phyloP scores from a whole-genome alignment of 2,797 vertebrate genomes.

The Florisuga fusca region DNA sequence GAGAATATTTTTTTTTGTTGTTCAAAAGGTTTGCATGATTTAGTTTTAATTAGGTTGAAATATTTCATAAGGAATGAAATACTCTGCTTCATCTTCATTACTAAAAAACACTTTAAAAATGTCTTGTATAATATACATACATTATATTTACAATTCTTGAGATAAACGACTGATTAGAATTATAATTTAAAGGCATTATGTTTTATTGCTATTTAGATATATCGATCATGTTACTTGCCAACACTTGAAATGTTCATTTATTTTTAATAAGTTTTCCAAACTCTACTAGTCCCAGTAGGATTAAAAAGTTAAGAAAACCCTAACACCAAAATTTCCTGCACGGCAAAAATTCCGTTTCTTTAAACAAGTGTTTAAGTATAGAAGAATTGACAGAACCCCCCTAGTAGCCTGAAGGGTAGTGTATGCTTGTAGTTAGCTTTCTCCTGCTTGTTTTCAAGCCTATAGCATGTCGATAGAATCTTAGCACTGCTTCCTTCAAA shows the following conservation, averaged over 20 bases:
- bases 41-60: not conserved
- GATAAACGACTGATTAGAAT: not conserved
- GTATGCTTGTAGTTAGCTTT: not conserved
- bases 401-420: not conserved
- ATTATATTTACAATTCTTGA: not conserved
- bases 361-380: not conserved
- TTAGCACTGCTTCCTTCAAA: not conserved
- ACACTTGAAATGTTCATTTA: not conserved
- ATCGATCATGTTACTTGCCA: not conserved
- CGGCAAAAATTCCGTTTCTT: not conserved
- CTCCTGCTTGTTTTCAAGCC: not conserved
- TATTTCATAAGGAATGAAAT: not conserved
- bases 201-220: not conserved
- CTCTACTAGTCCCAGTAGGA: not conserved
- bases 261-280: not conserved
- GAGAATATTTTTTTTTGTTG: not conserved
- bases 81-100: not conserved
- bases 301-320: not conserved
- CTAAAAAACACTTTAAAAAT: not conserved
- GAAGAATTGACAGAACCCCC: not conserved
- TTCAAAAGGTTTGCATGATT: not conserved
- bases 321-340: not conserved
- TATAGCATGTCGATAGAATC: not conserved
- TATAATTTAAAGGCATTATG: not conserved
- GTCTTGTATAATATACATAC: not conserved